Evolutionary conservation across 2,888 invertebrate species (phyloP).

Genomic region (Diplolepis rosae): DNA sequence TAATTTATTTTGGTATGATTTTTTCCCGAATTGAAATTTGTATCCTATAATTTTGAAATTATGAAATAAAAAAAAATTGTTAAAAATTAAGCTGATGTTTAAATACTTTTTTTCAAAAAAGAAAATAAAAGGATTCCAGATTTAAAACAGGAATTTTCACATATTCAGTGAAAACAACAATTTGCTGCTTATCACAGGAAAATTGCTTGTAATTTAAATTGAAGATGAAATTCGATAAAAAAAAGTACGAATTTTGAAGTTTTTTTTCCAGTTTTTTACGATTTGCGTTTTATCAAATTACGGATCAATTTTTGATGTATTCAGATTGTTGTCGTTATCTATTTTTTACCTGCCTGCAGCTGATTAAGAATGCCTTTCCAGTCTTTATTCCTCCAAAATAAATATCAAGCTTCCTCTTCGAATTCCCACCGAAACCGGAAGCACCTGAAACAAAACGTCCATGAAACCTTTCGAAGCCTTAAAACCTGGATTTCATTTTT

Average conservation of each 20-base stretch:
- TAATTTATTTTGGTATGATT: too few species aligned
- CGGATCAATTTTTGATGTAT: not conserved
- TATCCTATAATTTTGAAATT: too few species aligned
- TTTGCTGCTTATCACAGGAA: not conserved
- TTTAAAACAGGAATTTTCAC: not conserved
- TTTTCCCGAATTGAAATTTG: too few species aligned
- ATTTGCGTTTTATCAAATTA: slow-evolving; percentile 1
- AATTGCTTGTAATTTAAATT: not conserved
- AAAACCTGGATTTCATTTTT: too few species aligned
- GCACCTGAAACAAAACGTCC: slow-evolving; percentile 22
- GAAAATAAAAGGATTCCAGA: too few species aligned
- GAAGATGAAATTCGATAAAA: slow-evolving; percentile 10
- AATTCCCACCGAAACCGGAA: slow-evolving; percentile 24
- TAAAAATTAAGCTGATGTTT: too few species aligned
- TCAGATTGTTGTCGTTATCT: not conserved
- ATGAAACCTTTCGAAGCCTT: too few species aligned
- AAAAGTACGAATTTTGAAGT: slow-evolving; percentile 7
- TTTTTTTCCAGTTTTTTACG: not conserved
- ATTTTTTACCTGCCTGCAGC: not conserved
- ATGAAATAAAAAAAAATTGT: too few species aligned
- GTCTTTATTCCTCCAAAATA: slow-evolving; percentile 35
- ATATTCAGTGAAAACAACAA: not conserved
- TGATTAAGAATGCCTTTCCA: slow-evolving; percentile 26
- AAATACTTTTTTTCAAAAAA: too few species aligned
- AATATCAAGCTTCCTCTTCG: slow-evolving; percentile 29